A percentile compares a stretch with the other conserved stretches of the same genome.
Evolutionary conservation across 2,797 vertebrate species (phyloP).

Genomic region (Eurystomus glaucurus): DNA sequence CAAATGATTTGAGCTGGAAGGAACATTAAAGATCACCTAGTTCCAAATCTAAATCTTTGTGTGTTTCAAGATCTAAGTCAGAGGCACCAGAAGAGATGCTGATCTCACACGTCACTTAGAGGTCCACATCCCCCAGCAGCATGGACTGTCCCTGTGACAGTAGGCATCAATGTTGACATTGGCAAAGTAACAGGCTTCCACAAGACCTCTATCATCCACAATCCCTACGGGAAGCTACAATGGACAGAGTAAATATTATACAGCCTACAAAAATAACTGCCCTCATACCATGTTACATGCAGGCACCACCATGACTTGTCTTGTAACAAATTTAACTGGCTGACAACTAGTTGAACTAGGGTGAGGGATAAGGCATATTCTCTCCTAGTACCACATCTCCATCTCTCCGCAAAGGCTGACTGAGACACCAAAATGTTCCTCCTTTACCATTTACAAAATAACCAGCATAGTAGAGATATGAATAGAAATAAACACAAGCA

Average conservation of each 20-base stretch:
- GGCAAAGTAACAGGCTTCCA: fast-evolving
- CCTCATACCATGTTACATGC: fast-evolving
- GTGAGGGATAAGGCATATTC: fast-evolving
- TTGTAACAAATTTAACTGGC: background rate
- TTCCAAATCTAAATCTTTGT: background rate
- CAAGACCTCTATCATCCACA: fast-evolving
- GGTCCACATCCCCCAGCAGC: fast-evolving
- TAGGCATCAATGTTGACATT: too few species aligned
- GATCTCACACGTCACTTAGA: background rate
- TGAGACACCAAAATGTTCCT: background rate
- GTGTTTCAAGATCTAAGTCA: background rate
- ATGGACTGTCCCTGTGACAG: too few species aligned
- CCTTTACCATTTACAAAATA: background rate
- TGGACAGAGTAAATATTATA: background rate
- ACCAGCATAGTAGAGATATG: fast-evolving
- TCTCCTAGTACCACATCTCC: background rate
- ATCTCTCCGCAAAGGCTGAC: background rate
- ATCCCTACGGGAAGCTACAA: background rate
- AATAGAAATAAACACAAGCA: background rate
- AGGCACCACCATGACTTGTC: background rate
- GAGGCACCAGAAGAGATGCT: background rate
- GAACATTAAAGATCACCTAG: too few species aligned
- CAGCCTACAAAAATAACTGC: background rate
- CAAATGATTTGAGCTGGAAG: too few species aligned
- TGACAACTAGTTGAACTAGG: background rate